phyloP scores from a whole-genome alignment of 2,113 vertebrate species.

The Misgurnus anguillicaudatus region DNA sequence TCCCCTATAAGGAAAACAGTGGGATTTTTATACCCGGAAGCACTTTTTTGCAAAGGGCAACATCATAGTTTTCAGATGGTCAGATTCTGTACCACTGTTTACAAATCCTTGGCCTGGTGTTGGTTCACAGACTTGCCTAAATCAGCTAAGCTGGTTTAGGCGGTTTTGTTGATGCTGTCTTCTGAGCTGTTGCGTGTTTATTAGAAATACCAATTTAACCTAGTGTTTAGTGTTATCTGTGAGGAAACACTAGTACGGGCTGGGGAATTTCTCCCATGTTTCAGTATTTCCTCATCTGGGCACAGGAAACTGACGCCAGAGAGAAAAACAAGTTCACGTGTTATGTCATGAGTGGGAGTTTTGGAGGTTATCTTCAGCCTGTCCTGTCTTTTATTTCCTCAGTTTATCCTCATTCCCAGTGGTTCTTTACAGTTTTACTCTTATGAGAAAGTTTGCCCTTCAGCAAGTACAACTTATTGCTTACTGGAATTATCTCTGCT shows the following conservation, averaged over 20 bases:
- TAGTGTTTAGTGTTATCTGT: slow-evolving; percentile 10
- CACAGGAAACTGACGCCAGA: slow-evolving; percentile 24
- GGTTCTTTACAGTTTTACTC: not conserved
- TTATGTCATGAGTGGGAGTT: not conserved
- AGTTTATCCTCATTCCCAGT: not conserved
- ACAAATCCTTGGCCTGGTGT: no score
- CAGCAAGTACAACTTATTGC: no score
- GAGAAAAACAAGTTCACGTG: slow-evolving; percentile 27
- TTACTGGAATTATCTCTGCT: not conserved
- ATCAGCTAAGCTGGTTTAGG: no score
- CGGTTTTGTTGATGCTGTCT: not conserved
- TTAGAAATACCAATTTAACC: no score
- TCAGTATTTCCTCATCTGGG: slow-evolving; percentile 11
- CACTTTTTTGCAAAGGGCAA: no score
- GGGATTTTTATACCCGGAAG: no score
- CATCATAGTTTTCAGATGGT: no score
- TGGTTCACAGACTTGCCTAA: no score
- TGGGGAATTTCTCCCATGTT: slow-evolving; percentile 5
- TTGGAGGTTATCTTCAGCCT: slow-evolving; percentile 8
- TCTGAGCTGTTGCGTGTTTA: not conserved
- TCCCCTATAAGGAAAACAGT: no score
- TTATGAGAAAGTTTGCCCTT: not conserved
- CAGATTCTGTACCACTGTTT: no score
- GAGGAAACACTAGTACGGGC: slow-evolving; percentile 1
- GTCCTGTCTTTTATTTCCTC: not conserved